Conservation (phyloP, 2,113 vertebrate genomes). For the Theropithecus gelada region DNA sequence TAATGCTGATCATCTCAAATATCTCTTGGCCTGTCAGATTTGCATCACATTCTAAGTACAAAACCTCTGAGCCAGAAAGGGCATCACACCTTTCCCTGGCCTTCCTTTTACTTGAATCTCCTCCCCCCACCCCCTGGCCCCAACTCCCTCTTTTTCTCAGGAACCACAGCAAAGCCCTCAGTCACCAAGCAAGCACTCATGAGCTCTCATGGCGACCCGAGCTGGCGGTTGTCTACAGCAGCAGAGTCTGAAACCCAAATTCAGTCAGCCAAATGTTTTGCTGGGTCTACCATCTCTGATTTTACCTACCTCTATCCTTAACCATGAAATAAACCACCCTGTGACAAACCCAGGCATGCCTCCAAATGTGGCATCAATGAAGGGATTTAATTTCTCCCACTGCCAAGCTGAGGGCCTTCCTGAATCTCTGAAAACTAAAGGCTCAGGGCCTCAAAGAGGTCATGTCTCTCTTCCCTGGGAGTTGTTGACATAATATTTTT, state of each 20-base stretch:
- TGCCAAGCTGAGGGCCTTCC: neutral
- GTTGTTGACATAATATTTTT: neutral
- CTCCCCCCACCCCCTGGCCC: neutral
- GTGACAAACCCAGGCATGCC: neutral
- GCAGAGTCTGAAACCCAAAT: neutral
- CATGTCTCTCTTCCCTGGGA: neutral
- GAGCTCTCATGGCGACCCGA: neutral
- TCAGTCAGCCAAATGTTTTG: neutral
- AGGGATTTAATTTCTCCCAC: neutral
- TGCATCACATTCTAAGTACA: neutral
- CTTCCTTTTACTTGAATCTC: neutral
- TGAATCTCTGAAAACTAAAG: neutral
- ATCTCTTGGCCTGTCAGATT: neutral
- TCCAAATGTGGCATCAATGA: rapidly evolving
- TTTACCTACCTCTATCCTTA: neutral
- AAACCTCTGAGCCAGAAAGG: neutral
- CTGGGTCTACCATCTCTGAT: neutral
- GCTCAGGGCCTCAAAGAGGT: neutral
- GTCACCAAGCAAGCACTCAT: neutral
- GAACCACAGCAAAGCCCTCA: neutral
- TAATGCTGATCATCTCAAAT: neutral
- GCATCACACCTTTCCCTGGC: neutral
- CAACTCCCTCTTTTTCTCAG: neutral
- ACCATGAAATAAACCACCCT: neutral
- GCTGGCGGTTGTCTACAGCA: neutral